Evolutionary conservation across 2,888 invertebrate species (phyloP).

Genomic region (Caenorhabditis doughertyi): DNA sequence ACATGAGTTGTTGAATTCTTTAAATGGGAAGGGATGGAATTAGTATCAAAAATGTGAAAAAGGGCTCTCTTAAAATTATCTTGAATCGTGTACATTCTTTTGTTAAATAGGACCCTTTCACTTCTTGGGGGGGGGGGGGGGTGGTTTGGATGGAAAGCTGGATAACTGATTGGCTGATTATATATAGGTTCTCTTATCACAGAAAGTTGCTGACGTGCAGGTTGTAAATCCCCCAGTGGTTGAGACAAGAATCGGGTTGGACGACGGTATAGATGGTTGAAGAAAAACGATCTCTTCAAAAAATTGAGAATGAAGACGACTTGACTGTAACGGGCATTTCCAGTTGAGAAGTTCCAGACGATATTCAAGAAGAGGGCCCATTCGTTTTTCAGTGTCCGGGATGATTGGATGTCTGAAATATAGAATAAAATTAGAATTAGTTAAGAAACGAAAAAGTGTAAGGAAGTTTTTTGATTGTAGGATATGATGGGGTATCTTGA

Average conservation of each 20-base stretch:
- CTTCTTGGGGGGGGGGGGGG: neutral
- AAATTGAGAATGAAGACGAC: constrained; percentile 1
- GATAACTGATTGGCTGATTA: neutral
- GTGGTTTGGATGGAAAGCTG: neutral
- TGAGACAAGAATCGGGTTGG: constrained; percentile 30
- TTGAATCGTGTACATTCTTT: no score
- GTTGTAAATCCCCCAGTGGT: constrained; percentile 34
- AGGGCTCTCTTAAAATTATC: no score
- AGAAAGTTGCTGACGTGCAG: constrained; percentile 61
- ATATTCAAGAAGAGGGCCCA: constrained; percentile 21
- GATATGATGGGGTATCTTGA: neutral
- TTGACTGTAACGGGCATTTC: constrained; percentile 47
- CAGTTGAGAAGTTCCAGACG: neutral
- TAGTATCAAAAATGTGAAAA: no score
- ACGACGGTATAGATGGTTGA: neutral
- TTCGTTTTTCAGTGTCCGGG: constrained; percentile 29
- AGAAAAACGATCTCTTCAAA: constrained; percentile 8
- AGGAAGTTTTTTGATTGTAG: neutral
- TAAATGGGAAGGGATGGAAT: no score
- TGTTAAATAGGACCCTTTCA: no score
- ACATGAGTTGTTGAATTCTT: no score
- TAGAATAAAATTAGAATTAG: no score
- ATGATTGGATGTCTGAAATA: constrained; percentile 31
- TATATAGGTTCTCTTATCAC: constrained; percentile 48
- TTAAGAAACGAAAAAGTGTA: neutral